These are phyloP conservation scores for Synaphobranchus kaupii DNA, from an alignment of 2,797 vertebrate species.

Conservation along the genomic window DNA sequence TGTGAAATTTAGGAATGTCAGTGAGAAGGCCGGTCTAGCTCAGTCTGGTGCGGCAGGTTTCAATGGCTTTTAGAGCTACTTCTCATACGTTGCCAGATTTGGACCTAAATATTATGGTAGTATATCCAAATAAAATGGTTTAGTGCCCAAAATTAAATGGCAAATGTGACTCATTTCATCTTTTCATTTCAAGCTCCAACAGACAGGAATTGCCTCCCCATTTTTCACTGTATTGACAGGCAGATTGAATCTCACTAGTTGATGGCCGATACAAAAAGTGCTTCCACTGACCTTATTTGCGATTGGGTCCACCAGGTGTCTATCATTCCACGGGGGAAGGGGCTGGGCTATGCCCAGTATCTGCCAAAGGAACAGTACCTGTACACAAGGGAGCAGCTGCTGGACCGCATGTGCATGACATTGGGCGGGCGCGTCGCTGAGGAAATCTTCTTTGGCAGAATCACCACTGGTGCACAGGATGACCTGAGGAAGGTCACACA, in stretches of 20 bases:
- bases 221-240: not conserved
- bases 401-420: conserved; percentile 98
- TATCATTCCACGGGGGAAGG: conserved; percentile 94
- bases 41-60: not conserved
- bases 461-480: conserved; percentile 94
- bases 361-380: conserved; percentile 94
- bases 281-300: not conserved
- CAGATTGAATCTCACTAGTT: not conserved
- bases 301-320: conserved; percentile 79
- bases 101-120: not conserved
- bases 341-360: conserved; percentile 94
- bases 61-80: not conserved
- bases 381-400: conserved; percentile 92
- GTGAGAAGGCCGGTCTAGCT: not conserved
- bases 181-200: not conserved
- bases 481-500: conserved; percentile 95
- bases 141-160: not conserved
- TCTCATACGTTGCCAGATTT: not conserved
- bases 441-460: conserved; percentile 91
- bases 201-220: not conserved
- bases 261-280: not conserved
- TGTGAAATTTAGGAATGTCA: not conserved
- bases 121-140: not conserved
- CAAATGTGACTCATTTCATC: not conserved
- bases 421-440: conserved; percentile 90